These are phyloP conservation scores for Blera fallax DNA, from an alignment of 2,888 invertebrate genomes.

Conservation along the genomic window DNA sequence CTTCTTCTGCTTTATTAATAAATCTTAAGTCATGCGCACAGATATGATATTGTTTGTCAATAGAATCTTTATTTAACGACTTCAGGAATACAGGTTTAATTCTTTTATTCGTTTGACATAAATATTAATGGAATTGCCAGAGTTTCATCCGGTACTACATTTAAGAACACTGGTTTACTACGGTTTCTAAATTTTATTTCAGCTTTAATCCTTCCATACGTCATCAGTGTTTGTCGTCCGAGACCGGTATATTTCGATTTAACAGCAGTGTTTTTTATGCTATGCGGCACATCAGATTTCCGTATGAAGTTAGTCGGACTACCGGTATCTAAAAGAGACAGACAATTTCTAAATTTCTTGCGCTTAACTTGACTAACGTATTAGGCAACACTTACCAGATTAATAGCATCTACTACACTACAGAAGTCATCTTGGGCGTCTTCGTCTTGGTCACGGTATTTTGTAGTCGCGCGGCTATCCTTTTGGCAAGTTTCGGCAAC, in stretches of 20 bases:
- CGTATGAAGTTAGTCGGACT: slow-evolving; percentile 33
- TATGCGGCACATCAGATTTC: slow-evolving; percentile 2
- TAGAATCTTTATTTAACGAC: neutral
- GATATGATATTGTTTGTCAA: slow-evolving; percentile 3
- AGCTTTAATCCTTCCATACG: neutral
- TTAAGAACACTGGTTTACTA: neutral
- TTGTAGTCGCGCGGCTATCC: no score
- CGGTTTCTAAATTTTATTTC: slow-evolving; percentile 14
- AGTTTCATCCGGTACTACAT: slow-evolving; percentile 7
- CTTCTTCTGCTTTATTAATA: no score
- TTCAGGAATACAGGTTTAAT: neutral
- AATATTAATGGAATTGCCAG: slow-evolving; percentile 15
- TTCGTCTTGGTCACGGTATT: no score
- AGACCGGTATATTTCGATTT: neutral
- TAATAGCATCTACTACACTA: slow-evolving; percentile 9
- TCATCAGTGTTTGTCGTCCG: neutral
- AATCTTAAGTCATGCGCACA: slow-evolving; percentile 4
- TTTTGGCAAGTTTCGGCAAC: neutral
- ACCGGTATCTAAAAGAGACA: slow-evolving; percentile 25
- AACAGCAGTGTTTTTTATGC: neutral
- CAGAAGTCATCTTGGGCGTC: no score
- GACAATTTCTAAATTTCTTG: neutral
- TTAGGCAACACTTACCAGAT: slow-evolving; percentile 14
- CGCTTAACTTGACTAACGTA: slow-evolving; percentile 2
- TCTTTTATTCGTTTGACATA: no score